These are phyloP conservation scores for Murina feae DNA, from an alignment of 2,113 vertebrate species.

Conservation along the genomic window DNA sequence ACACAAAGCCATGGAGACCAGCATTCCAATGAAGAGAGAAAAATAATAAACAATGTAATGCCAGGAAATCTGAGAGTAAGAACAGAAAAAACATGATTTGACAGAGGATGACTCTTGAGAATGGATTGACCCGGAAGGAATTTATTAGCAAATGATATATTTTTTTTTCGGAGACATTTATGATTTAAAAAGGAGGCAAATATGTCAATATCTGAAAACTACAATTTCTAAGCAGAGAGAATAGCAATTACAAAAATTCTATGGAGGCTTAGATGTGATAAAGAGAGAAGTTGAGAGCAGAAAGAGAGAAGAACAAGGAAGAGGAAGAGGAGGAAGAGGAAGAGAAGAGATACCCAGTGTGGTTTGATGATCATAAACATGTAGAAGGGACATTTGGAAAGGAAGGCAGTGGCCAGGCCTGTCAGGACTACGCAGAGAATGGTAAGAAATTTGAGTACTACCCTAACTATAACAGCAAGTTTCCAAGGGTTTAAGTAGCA, in stretches of 20 bases:
- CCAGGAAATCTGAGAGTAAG: neutral
- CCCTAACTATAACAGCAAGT: no score
- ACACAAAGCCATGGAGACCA: no score
- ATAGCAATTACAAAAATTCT: neutral
- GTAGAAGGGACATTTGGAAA: no score
- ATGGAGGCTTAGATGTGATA: no score
- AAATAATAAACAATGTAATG: neutral
- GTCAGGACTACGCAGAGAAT: neutral
- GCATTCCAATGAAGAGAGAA: neutral
- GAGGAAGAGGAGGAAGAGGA: neutral
- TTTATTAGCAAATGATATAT: neutral
- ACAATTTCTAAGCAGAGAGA: neutral
- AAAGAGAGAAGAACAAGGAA: neutral
- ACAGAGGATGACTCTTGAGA: neutral
- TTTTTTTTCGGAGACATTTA: neutral
- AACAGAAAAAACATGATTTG: neutral
- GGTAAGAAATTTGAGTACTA: neutral
- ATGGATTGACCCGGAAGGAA: neutral
- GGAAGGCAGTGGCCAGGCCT: no score
- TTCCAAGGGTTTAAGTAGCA: neutral
- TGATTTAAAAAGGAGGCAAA: neutral
- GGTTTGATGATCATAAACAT: neutral
- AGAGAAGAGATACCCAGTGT: neutral
- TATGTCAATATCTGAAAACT: neutral
- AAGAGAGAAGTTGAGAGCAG: neutral